Conservation (phyloP, 2,797 vertebrate species). For the Harpagifer antarcticus region DNA sequence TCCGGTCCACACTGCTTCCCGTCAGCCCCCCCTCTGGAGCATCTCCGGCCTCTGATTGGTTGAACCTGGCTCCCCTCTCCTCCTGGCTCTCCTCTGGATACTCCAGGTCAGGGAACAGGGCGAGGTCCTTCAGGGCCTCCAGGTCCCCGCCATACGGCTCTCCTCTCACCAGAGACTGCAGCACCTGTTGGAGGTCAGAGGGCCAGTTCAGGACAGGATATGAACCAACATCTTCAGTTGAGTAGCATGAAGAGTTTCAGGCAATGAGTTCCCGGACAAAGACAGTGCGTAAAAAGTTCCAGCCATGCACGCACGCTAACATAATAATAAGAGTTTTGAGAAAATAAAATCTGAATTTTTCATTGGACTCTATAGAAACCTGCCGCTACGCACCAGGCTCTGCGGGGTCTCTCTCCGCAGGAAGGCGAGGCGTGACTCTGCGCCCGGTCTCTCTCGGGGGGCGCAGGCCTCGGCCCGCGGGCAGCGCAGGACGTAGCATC, state of each 20-base stretch:
- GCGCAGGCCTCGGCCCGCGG: slow-evolving; percentile 85
- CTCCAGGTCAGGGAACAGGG: slow-evolving; percentile 79
- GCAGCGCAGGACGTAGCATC: slow-evolving; percentile 92
- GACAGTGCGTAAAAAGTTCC: too few species aligned
- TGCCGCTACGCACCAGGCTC: slow-evolving; percentile 41
- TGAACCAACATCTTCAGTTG: too few species aligned
- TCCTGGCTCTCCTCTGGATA: slow-evolving; percentile 83
- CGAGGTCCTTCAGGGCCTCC: slow-evolving; percentile 79
- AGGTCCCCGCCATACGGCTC: slow-evolving; percentile 77
- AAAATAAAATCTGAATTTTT: too few species aligned
- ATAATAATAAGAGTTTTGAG: too few species aligned
- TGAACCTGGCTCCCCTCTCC: slow-evolving; percentile 74
- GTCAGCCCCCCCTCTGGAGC: slow-evolving; percentile 21
- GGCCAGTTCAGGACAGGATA: too few species aligned
- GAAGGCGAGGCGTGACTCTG: slow-evolving; percentile 88
- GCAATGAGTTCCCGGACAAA: too few species aligned
- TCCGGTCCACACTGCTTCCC: slow-evolving; percentile 31
- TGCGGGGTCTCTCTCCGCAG: slow-evolving; percentile 84
- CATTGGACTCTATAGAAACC: too few species aligned
- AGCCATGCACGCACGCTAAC: too few species aligned
- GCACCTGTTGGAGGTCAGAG: slow-evolving; percentile 33
- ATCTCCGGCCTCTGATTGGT: slow-evolving; percentile 75
- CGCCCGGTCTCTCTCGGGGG: slow-evolving; percentile 83
- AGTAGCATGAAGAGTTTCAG: too few species aligned
- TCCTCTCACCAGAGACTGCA: slow-evolving; percentile 81